These are phyloP conservation scores for Drosophila navojoa DNA, from an alignment of 1,140 invertebrate genomes.

Conservation along the genomic window DNA sequence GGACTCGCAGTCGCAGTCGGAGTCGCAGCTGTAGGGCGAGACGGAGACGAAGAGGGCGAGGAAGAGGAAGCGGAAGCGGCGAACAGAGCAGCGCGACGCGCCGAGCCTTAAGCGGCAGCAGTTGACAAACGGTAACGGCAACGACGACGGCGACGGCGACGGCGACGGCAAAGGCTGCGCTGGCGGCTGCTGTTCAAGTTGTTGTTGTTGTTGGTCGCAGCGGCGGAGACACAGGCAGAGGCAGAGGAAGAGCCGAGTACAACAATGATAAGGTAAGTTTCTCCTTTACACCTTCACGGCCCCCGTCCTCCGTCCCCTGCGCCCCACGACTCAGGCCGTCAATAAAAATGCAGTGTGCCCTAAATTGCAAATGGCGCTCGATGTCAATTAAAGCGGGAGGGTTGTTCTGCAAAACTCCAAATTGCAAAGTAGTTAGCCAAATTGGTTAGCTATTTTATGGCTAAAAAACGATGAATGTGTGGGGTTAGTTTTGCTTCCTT, in stretches of 20 bases:
- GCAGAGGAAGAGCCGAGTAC: conserved; percentile 58
- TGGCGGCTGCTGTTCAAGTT: conserved; percentile 32
- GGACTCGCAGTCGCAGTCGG: conserved; percentile 2
- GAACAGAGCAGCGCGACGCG: conserved; percentile 13
- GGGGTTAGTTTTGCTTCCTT: background rate
- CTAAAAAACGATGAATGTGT: background rate
- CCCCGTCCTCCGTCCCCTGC: background rate
- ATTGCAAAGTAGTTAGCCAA: background rate
- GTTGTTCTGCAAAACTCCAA: conserved; percentile 10
- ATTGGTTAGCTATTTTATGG: background rate
- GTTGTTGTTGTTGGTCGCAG: conserved; percentile 30
- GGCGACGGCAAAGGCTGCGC: conserved; percentile 20
- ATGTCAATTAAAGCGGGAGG: conserved; percentile 19
- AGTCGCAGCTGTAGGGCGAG: background rate
- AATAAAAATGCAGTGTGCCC: background rate
- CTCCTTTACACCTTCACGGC: too few relatives aligned
- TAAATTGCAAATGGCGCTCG: conserved; percentile 33
- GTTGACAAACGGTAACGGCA: conserved; percentile 34
- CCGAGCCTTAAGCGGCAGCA: conserved; percentile 15
- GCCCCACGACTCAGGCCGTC: background rate
- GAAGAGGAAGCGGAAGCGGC: background rate
- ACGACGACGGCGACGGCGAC: conserved; percentile 29
- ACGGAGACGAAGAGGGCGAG: conserved; percentile 1
- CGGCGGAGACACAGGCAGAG: conserved; percentile 6
- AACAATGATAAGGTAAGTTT: conserved; percentile 71